Conservation (phyloP, 2,888 invertebrate genomes). For the Diplolepis rosae region DNA sequence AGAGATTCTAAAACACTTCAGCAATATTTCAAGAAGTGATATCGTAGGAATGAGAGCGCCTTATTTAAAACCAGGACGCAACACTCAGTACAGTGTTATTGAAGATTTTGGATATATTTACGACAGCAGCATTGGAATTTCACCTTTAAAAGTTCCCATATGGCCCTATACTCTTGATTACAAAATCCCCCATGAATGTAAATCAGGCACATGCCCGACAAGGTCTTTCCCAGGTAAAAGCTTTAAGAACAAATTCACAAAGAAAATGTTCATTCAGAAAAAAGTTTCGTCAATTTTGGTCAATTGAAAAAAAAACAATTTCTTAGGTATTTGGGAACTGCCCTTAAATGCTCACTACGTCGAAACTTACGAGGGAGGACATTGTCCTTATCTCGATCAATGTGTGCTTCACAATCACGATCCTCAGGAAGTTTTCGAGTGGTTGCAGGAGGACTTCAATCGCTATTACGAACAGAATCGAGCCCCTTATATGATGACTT, state of each 20-base stretch:
- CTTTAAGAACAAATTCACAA: too few species aligned
- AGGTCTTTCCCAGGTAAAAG: conserved; percentile 88
- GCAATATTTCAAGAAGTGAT: conserved; percentile 87
- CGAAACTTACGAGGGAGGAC: conserved; percentile 91
- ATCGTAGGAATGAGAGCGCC: conserved; percentile 92
- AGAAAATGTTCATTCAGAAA: background rate
- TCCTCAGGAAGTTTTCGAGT: conserved; percentile 85
- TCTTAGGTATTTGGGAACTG: conserved; percentile 90
- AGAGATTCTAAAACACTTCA: conserved; percentile 87
- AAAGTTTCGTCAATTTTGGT: background rate
- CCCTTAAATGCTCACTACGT: conserved; percentile 93
- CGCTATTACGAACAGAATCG: conserved; percentile 90
- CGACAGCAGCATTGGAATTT: conserved; percentile 93
- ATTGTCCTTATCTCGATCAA: conserved; percentile 93
- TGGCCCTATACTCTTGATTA: conserved; percentile 97
- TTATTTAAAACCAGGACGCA: conserved; percentile 92
- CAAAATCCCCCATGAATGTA: conserved; percentile 94
- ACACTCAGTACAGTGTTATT: conserved; percentile 93
- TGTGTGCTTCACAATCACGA: conserved; percentile 93
- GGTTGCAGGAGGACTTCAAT: conserved; percentile 92
- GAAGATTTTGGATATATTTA: conserved; percentile 95
- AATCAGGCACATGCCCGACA: conserved; percentile 92
- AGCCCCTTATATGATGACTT: conserved; percentile 95
- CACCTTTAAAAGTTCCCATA: conserved; percentile 85
- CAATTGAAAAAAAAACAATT: background rate